phyloP scores from a whole-genome alignment of 1,140 invertebrate genomes.

The Drosophila simulans region DNA sequence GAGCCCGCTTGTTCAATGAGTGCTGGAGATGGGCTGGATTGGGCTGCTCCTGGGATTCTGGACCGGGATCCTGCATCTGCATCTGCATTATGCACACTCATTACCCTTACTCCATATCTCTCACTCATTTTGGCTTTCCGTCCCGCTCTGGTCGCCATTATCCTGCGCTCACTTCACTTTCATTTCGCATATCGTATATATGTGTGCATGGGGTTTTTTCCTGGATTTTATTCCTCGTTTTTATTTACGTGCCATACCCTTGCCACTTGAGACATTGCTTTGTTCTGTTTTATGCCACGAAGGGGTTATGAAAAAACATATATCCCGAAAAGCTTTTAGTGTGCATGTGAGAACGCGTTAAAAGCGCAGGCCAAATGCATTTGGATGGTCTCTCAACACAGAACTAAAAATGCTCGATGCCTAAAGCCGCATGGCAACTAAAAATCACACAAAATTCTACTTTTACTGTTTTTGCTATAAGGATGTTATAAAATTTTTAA shows the following conservation, averaged over 20 bases:
- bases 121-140: not conserved
- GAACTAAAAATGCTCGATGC: constrained; percentile 22
- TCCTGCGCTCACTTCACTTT: constrained; percentile 80
- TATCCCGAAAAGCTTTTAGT: constrained; percentile 74
- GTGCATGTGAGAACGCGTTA: constrained; percentile 36
- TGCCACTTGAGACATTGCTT: constrained; percentile 83
- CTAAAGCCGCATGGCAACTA: constrained; percentile 13
- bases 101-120: constrained; percentile 57
- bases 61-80: constrained; percentile 29
- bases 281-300: constrained; percentile 67
- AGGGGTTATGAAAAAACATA: constrained; percentile 66
- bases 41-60: constrained; percentile 33
- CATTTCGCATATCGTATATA: constrained; percentile 70
- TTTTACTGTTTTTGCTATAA: not conserved
- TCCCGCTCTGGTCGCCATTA: constrained; percentile 55
- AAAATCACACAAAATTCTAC: not conserved
- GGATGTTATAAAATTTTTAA: constrained; percentile 71
- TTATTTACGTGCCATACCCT: constrained; percentile 68
- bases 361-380: constrained; percentile 59
- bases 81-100: constrained; percentile 80
- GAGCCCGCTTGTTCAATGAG: constrained; percentile 76
- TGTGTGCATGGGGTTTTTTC: constrained; percentile 33
- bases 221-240: constrained; percentile 31
- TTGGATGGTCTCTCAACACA: constrained; percentile 25
- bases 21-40: constrained; percentile 35